These are phyloP conservation scores for Leptopilina clavipes DNA, from an alignment of 1,140 invertebrate species.

Conservation along the genomic window DNA sequence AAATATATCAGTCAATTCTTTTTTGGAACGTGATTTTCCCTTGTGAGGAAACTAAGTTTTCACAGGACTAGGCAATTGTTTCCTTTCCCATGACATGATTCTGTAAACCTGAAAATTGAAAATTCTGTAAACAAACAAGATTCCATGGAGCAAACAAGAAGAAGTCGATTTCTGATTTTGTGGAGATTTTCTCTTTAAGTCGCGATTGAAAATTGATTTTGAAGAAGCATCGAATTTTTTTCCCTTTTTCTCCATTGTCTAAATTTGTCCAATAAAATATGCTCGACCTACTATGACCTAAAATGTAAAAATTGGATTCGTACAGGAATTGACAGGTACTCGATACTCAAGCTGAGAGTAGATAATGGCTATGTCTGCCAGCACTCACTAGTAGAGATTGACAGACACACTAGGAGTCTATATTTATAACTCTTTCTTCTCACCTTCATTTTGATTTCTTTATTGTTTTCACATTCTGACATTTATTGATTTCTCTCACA, in stretches of 20 bases:
- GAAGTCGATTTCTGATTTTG: too few species aligned
- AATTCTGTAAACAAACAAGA: not conserved
- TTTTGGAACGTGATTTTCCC: too few species aligned
- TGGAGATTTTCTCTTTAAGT: too few species aligned
- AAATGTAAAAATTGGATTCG: constrained; percentile 64
- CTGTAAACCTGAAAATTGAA: not conserved
- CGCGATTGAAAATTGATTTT: not conserved
- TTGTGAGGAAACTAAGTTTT: too few species aligned
- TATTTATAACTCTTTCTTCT: constrained; percentile 49
- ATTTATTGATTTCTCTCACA: not conserved
- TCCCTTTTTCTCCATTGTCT: not conserved
- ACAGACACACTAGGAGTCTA: constrained; percentile 52
- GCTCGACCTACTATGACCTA: constrained; percentile 49
- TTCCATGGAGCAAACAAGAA: not conserved
- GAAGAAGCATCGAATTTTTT: not conserved
- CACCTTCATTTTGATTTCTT: constrained; percentile 18
- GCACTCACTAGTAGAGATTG: constrained; percentile 44
- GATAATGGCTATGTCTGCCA: constrained; percentile 56
- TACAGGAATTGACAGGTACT: constrained; percentile 59
- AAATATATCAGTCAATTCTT: too few species aligned
- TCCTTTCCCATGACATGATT: too few species aligned
- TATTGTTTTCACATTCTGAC: constrained; percentile 14
- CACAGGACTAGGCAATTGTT: not conserved
- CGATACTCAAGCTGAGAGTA: constrained; percentile 54
- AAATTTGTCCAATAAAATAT: constrained; percentile 49